Evolutionary conservation across 2,113 vertebrate genomes (phyloP).

Genomic region (Cricetomys ansorgei): DNA sequence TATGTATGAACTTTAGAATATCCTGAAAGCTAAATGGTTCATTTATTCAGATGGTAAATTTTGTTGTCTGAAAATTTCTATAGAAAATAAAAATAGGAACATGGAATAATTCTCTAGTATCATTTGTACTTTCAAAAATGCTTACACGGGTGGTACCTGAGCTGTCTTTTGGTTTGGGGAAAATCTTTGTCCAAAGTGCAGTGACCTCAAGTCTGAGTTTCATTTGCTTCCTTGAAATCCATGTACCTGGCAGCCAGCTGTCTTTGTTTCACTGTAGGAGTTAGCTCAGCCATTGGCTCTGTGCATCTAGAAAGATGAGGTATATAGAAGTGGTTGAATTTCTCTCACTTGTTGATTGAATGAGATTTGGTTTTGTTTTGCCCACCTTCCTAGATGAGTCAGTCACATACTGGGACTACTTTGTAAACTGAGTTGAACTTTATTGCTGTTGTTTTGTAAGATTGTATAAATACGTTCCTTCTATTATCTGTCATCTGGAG

Average conservation of each 20-base stretch:
- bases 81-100: neutral
- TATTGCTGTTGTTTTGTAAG: neutral
- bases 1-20: conserved; percentile 36
- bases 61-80: conserved; percentile 20
- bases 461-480: conserved; percentile 12
- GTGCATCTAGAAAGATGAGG: neutral
- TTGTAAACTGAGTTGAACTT: conserved; percentile 35
- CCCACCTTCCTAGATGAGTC: neutral
- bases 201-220: neutral
- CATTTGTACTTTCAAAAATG: conserved; percentile 31
- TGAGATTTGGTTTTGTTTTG: neutral
- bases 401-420: neutral
- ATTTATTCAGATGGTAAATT: conserved; percentile 15
- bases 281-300: neutral
- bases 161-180: neutral
- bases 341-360: neutral
- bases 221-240: neutral
- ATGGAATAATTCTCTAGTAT: neutral
- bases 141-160: neutral
- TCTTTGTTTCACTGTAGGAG: neutral
- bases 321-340: neutral
- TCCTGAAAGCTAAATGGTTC: conserved; percentile 7
- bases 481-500: neutral
- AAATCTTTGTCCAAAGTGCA: neutral
- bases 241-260: neutral